Percentiles rank a stretch among this genome's conserved stretches.
Evolutionary conservation across 2,888 invertebrate genomes (phyloP).

Genomic region (Cantharis nigra): DNA sequence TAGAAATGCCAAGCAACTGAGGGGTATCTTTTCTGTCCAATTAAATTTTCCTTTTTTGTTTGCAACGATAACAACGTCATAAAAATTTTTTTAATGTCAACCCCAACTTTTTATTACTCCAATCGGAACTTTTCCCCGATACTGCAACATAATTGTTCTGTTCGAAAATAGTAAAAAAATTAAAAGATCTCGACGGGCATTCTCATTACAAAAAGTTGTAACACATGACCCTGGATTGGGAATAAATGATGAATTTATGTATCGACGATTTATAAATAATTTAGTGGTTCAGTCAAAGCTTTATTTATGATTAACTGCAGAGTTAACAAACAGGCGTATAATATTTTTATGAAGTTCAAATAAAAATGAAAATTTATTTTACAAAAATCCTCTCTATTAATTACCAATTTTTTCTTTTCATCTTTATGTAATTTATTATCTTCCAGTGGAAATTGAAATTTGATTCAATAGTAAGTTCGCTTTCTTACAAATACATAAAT

Average conservation of each 20-base stretch:
- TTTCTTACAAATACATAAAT: too few relatives aligned
- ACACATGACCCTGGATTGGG: background rate
- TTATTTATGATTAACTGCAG: background rate
- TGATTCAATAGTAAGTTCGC: too few relatives aligned
- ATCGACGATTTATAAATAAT: background rate
- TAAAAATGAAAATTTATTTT: background rate
- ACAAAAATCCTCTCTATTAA: background rate
- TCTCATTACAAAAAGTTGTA: background rate
- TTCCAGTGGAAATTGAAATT: background rate
- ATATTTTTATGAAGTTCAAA: background rate
- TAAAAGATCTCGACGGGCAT: background rate
- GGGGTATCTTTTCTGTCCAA: background rate
- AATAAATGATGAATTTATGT: background rate
- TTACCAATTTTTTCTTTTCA: background rate
- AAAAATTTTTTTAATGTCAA: background rate
- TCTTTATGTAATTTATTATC: background rate
- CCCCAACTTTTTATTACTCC: background rate
- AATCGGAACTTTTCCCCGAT: background rate
- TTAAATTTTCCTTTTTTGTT: background rate
- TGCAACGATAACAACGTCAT: background rate
- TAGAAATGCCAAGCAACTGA: background rate
- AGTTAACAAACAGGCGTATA: background rate
- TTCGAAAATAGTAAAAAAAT: background rate
- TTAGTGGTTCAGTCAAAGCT: background rate
- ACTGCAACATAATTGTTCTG: background rate